A percentile compares a stretch with the other conserved stretches of the same genome.
phyloP scores from a whole-genome alignment of 2,888 invertebrate species.

The Agriopis leucophaearia region DNA sequence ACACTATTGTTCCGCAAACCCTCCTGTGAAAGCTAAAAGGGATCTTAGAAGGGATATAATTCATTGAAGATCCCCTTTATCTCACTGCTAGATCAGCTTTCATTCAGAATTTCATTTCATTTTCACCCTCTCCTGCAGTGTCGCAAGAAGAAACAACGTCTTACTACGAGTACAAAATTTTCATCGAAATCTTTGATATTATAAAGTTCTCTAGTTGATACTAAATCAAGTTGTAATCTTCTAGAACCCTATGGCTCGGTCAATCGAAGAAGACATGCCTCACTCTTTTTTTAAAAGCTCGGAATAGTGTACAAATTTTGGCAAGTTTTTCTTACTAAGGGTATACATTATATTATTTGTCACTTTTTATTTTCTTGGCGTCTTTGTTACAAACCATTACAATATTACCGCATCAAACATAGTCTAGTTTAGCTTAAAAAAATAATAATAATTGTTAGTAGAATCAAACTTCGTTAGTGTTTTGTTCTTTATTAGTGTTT shows the following conservation, averaged over 20 bases:
- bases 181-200: neutral
- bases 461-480: no score
- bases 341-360: no score
- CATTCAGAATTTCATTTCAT: constrained; percentile 85
- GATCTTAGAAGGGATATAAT: constrained; percentile 74
- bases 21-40: constrained; percentile 55
- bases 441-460: no score
- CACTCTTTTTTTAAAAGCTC: no score
- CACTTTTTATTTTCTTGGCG: no score
- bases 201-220: neutral
- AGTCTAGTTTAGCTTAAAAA: no score
- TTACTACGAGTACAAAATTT: neutral
- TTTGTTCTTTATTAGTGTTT: neutral
- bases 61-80: constrained; percentile 81
- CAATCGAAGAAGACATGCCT: no score
- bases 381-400: no score
- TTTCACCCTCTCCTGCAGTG: constrained; percentile 74
- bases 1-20: constrained; percentile 79
- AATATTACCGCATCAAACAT: no score
- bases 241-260: no score
- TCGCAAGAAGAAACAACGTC: constrained; percentile 26
- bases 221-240: neutral
- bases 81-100: constrained; percentile 78
- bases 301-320: no score
- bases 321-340: no score